These are phyloP conservation scores for Aythya baeri DNA, from an alignment of 2,113 vertebrate species.

Conservation along the genomic window DNA sequence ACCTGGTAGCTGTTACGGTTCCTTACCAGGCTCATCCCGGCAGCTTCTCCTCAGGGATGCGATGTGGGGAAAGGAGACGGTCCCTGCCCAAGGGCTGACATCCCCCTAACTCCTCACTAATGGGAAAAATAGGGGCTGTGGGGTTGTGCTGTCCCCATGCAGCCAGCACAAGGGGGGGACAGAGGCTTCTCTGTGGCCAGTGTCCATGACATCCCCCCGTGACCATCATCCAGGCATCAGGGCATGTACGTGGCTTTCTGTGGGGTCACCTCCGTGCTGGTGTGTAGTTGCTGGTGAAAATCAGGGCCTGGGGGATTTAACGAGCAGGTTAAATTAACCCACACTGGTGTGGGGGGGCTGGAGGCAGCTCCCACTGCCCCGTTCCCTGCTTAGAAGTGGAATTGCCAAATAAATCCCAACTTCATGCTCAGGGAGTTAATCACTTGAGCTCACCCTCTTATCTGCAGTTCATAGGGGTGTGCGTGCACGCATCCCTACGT, in stretches of 20 bases:
- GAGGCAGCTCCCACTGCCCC: neutral
- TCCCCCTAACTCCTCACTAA: too few relatives aligned
- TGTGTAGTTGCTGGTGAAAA: rapidly evolving
- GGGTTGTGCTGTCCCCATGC: neutral
- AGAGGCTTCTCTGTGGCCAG: neutral
- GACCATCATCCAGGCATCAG: neutral
- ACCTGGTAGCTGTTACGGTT: rapidly evolving
- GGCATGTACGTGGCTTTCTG: rapidly evolving
- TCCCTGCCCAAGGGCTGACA: rapidly evolving
- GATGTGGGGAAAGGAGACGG: neutral
- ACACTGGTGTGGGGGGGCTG: too few relatives aligned
- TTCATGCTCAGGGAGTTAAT: neutral
- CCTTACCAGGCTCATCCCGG: neutral
- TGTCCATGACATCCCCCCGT: rapidly evolving
- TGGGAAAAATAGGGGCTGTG: too few relatives aligned
- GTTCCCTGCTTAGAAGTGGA: neutral
- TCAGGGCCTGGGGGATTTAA: neutral
- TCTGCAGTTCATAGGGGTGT: neutral
- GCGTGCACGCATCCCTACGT: rapidly evolving
- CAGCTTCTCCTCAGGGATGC: rapidly evolving
- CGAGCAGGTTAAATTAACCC: too few relatives aligned
- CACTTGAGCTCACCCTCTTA: neutral
- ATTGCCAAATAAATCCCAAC: neutral
- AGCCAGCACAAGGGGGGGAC: neutral
- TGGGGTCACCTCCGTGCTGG: rapidly evolving